Conservation (phyloP, 2,797 vertebrate species). For the Lerista edwardsae region DNA sequence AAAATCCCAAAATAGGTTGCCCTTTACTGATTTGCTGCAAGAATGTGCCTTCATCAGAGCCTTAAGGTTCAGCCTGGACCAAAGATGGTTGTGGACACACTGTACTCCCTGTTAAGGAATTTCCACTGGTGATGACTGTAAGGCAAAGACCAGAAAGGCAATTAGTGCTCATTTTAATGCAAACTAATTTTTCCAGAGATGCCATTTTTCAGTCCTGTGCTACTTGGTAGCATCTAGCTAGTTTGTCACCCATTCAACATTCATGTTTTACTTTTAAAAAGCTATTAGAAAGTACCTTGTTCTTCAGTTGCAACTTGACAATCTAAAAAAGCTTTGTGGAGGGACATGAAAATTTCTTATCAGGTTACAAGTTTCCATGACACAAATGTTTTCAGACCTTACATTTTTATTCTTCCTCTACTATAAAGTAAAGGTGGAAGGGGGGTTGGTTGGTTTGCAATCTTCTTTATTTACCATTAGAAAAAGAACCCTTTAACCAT, state of each 20-base stretch:
- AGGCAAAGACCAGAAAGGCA: no score
- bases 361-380: background rate
- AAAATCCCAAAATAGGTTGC: no score
- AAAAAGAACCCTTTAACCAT: background rate
- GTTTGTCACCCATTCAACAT: background rate
- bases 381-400: background rate
- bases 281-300: background rate
- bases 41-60: no score
- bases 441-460: background rate
- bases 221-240: background rate
- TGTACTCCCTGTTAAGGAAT: no score
- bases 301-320: background rate
- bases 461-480: background rate
- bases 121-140: no score
- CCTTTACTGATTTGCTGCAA: no score
- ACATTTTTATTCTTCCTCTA: background rate
- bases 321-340: background rate
- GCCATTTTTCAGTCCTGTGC: background rate
- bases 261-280: no score
- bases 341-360: background rate
- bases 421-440: no score
- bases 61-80: no score
- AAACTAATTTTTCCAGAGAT: background rate
- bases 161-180: background rate
- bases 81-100: no score